These are phyloP conservation scores for Phataginus tetradactyla DNA, from an alignment of 2,797 vertebrate species.

Conservation along the genomic window DNA sequence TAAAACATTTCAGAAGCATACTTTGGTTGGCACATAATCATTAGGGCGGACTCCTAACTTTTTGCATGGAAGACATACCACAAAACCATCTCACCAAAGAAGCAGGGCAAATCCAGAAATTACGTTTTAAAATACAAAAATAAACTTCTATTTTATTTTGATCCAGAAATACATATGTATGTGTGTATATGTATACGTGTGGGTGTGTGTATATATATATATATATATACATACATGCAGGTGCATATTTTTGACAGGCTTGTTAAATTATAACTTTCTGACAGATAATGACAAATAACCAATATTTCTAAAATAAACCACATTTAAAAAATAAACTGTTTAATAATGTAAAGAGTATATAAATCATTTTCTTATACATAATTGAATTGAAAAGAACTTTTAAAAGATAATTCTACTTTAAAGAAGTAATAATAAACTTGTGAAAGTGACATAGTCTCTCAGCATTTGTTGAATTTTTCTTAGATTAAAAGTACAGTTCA, in stretches of 20 bases:
- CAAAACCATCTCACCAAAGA: slow-evolving; percentile 35
- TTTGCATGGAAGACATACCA: neutral
- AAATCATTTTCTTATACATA: slow-evolving; percentile 36
- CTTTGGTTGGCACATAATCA: slow-evolving; percentile 2
- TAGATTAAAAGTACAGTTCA: neutral
- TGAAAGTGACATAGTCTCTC: neutral
- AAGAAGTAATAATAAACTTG: neutral
- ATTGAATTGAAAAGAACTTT: neutral
- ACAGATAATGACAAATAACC: neutral
- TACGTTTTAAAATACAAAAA: slow-evolving; percentile 23
- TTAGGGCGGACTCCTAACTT: slow-evolving; percentile 42
- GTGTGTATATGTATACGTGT: too few relatives aligned
- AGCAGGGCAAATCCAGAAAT: neutral
- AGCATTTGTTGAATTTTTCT: neutral
- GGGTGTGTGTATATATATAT: neutral
- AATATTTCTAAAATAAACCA: slow-evolving; percentile 21
- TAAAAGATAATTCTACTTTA: slow-evolving; percentile 36
- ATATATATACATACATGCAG: too few relatives aligned
- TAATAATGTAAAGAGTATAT: neutral
- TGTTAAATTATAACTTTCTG: slow-evolving; percentile 55
- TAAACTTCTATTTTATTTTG: slow-evolving; percentile 24
- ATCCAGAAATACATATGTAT: neutral
- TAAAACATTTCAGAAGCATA: slow-evolving; percentile 28
- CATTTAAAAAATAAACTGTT: too few relatives aligned
- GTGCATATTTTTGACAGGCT: slow-evolving; percentile 4